Base-by-base conservation (phyloP, 2,888 invertebrate genomes). In the Ormyrus rosae region DNA sequence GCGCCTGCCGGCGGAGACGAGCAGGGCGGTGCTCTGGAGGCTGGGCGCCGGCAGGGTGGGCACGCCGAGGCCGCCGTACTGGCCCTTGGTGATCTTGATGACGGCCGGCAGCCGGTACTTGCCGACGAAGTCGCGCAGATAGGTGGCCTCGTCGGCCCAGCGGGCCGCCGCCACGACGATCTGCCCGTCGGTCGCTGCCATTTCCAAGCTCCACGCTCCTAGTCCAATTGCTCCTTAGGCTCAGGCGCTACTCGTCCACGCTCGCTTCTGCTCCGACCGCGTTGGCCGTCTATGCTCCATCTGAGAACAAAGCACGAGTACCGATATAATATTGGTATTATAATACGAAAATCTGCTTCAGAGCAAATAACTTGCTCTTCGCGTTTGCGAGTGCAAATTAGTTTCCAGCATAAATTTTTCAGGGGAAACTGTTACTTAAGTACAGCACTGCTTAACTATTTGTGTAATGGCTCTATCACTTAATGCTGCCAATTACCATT, bases 101-200 rank as follows among this genome's bases (percentile, higher is more conserved):
- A 98, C 95, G 85, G 95, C 95, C 11, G 98, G 98, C 81, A 96
- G 91, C 78, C 94, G 93, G 88, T 95, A 93, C 89, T 95, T 96
- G 88, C 93, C 92, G 86, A 95, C 95, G 90, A 95, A 95, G 89
- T 96, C 95, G 78, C 95, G 92, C 63, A 95, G 93, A 90, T 95
- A 95, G 86, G 93, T 93, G 77, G 94, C 95, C 87, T 95, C 95
- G 88, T 95, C 95, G 79, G 94, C 93, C 93, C 93, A 92, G 88
- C 95, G 93, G 81, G 96, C 95, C 85, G 96, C 96, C 89, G 96
- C 96, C 91, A 96, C 95, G 91, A 96, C 94, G 91, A 96, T 96
- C 92, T 96, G 96, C 92, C 96, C 96, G 92, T 96, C 96, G 87
- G 96, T 96, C 92, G 96, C 96, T 93, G 96, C 96, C 96, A 96